Evolutionary conservation across 2,797 vertebrate species (phyloP).

Genomic region (Eutrigla gurnardus): DNA sequence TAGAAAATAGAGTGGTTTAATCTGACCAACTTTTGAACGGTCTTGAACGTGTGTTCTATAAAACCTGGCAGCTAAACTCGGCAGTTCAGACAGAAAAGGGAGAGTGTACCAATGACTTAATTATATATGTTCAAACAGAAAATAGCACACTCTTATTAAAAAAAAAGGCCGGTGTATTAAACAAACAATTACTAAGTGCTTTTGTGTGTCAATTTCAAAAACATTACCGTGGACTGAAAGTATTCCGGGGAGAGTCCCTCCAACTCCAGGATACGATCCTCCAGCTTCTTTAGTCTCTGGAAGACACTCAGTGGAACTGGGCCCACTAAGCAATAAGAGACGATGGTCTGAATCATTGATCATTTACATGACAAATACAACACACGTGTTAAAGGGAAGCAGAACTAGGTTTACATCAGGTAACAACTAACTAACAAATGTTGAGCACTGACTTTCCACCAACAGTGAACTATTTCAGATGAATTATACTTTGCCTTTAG

Average conservation of each 20-base stretch:
- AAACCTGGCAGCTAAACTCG: not conserved
- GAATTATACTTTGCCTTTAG: not conserved
- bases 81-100: not conserved
- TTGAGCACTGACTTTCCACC: not conserved
- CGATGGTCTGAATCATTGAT: slow-evolving; percentile 2
- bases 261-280: slow-evolving; percentile 97
- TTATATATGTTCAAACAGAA: not conserved
- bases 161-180: not conserved
- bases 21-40: not conserved
- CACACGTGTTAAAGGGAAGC: not conserved
- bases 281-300: slow-evolving; percentile 96
- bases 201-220: slow-evolving; percentile 21
- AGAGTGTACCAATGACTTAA: not conserved
- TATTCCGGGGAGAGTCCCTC: slow-evolving; percentile 99
- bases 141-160: not conserved
- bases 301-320: slow-evolving; percentile 95
- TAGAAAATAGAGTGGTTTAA: not conserved
- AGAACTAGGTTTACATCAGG: not conserved
- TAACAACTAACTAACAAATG: not conserved
- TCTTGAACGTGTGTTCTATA: not conserved
- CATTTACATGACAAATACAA: not conserved
- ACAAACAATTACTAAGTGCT: slow-evolving; percentile 20
- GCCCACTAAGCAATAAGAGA: slow-evolving; percentile 82
- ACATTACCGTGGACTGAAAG: slow-evolving; percentile 92
- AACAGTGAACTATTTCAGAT: not conserved